Conservation (phyloP, 2,797 vertebrate species). For the Rachycentron canadum region DNA sequence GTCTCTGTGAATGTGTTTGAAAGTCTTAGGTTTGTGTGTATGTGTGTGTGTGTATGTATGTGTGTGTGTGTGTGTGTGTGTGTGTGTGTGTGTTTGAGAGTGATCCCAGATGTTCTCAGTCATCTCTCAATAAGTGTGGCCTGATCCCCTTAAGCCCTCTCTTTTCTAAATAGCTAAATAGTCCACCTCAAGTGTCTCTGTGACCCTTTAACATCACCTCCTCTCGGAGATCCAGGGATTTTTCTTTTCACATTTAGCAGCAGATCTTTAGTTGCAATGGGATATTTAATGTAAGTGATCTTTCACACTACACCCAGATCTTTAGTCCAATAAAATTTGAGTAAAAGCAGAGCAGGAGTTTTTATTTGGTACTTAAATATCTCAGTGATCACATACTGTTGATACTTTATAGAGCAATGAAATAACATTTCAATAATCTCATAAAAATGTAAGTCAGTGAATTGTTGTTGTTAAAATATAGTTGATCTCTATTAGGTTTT, state of each 20-base stretch:
- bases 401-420: not conserved
- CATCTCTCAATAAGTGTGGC: slow-evolving; percentile 84
- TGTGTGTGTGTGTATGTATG: slow-evolving; percentile 75
- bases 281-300: slow-evolving; percentile 65
- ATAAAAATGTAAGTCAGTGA: slow-evolving; percentile 9
- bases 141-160: slow-evolving; percentile 81
- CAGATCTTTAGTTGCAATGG: slow-evolving; percentile 65
- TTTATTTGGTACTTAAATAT: slow-evolving; percentile 49
- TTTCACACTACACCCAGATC: slow-evolving; percentile 46
- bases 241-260: slow-evolving; percentile 39
- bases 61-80: slow-evolving; percentile 57
- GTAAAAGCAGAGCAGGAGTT: slow-evolving; percentile 45
- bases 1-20: slow-evolving; percentile 47
- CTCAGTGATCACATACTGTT: not conserved
- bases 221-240: slow-evolving; percentile 45
- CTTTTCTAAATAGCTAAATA: slow-evolving; percentile 78
- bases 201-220: slow-evolving; percentile 78
- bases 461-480: slow-evolving; percentile 3
- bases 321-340: slow-evolving; percentile 57
- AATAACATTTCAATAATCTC: slow-evolving; percentile 7
- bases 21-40: slow-evolving; percentile 46
- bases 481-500: slow-evolving; percentile 5
- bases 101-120: slow-evolving; percentile 86
- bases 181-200: slow-evolving; percentile 72
- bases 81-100: slow-evolving; percentile 71